Evolutionary conservation across 2,888 invertebrate species (phyloP).

Genomic region (Apodemia zela): DNA sequence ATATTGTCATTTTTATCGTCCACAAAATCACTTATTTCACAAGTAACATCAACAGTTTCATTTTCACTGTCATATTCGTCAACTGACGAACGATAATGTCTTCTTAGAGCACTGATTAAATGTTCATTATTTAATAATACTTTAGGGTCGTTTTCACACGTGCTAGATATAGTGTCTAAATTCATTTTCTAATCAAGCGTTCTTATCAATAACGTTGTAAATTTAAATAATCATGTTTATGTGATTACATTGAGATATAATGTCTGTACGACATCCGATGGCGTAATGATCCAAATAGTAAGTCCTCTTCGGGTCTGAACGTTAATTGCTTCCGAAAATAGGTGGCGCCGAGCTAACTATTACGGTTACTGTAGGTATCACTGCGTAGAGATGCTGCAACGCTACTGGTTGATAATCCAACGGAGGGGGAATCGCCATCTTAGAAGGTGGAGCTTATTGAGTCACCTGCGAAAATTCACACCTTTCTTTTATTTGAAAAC

Average conservation of each 20-base stretch:
- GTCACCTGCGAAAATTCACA: constrained; percentile 77
- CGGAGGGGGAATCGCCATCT: constrained; percentile 75
- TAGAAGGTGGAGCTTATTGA: constrained; percentile 66
- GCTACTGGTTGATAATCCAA: constrained; percentile 59
- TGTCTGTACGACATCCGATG: constrained; percentile 12
- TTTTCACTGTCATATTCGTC: constrained; percentile 69
- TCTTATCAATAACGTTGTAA: constrained; percentile 21
- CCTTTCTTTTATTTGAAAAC: constrained; percentile 80
- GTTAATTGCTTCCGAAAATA: constrained; percentile 75
- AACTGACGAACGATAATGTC: constrained; percentile 38
- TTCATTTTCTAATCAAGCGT: constrained; percentile 44
- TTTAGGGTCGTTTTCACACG: constrained; percentile 57
- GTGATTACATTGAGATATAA: not conserved
- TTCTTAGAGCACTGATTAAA: constrained; percentile 29
- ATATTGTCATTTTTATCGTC: constrained; percentile 28
- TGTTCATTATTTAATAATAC: constrained; percentile 36
- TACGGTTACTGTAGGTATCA: constrained; percentile 65
- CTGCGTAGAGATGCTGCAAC: constrained; percentile 51
- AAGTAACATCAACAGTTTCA: constrained; percentile 70
- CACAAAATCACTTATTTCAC: constrained; percentile 44
- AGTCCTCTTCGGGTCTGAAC: not conserved
- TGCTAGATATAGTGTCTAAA: constrained; percentile 65
- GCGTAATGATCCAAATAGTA: constrained; percentile 14
- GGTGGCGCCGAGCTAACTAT: constrained; percentile 58
- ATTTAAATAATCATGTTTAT: constrained; percentile 15